phyloP scores from a whole-genome alignment of 2,113 vertebrate genomes.

The Delphinus delphis region DNA sequence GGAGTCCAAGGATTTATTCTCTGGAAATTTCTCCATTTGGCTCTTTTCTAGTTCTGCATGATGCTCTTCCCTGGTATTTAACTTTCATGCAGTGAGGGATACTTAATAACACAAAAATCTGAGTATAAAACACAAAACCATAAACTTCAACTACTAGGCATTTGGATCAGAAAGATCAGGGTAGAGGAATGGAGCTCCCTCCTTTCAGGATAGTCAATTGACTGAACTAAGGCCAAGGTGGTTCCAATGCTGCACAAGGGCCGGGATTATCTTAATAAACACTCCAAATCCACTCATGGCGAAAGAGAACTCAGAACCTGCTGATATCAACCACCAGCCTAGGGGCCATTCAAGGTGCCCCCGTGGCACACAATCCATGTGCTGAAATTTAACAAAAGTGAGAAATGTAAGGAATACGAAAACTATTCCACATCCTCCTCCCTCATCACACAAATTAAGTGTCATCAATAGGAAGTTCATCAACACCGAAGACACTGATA shows the following conservation, averaged over 20 bases:
- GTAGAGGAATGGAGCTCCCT: neutral
- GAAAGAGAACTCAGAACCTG: neutral
- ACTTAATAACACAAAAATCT: neutral
- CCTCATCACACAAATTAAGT: neutral
- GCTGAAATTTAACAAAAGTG: neutral
- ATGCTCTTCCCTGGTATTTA: neutral
- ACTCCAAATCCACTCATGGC: neutral
- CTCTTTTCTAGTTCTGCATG: neutral
- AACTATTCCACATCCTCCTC: neutral
- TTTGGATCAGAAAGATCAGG: neutral
- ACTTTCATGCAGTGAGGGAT: neutral
- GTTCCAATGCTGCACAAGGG: neutral
- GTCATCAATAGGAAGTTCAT: neutral
- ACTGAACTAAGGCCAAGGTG: neutral
- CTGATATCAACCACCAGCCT: neutral
- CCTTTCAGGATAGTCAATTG: neutral
- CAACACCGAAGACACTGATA: neutral
- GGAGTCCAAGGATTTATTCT: neutral
- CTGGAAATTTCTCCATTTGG: neutral
- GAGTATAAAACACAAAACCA: neutral
- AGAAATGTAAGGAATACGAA: slow-evolving; percentile 39
- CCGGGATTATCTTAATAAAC: neutral
- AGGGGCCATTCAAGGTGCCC: neutral
- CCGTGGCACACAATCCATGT: neutral
- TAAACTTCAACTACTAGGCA: neutral